Evolutionary conservation across 37 sponge, comb jelly and placozoan genomes (phyloP), one percentile per base, ranked within the genome.

Genomic region (Crambe crambe): DNA sequence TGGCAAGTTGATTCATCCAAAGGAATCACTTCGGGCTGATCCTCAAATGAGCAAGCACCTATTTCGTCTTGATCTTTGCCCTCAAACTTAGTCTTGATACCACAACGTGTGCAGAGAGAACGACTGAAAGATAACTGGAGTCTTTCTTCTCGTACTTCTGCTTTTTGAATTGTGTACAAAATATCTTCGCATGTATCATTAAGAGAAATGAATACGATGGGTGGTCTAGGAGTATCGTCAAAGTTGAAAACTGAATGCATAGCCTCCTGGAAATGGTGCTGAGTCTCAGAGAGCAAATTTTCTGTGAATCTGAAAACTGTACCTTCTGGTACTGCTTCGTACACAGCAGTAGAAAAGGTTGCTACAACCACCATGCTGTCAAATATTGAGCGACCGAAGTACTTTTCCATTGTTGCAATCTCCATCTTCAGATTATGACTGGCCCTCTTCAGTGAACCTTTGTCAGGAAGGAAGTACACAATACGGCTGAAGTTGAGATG

Each of bases 311-410:
- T 65, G 0, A 38, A 22, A 4, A 31, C 15, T 10, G 26, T 26
- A 30, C 27, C 68, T 67, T 67, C 37, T 2, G 3, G 36, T 8
- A 47, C 21, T 17, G 1, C 10, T 22, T 18, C 30, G 31, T 47
- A 73, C 8, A 15, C 29, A 2, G 3, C 25, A 12, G 31, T 10
- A 3, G 44, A 18, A 21, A 40, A 56, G 1, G 84, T 84, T 18
- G 70, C 61, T 5, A 84, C 84, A 27, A 76, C 60, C 12, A 84
- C 70, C 76, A 84, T 84, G 22, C 32, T 37, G 5, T 76, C 72
- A 56, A 84, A 84, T 34, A 84, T 76, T 34, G 36, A 34, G 8
- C 15, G 2, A 23, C 77, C 84, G 56, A 84, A 84, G 34, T 30
- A 58, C 12, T 54, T 0, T 10, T 69, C 29, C 69, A 84, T 57